phyloP scores from a whole-genome alignment of 2,113 vertebrate genomes.

The Thomomys bottae region DNA sequence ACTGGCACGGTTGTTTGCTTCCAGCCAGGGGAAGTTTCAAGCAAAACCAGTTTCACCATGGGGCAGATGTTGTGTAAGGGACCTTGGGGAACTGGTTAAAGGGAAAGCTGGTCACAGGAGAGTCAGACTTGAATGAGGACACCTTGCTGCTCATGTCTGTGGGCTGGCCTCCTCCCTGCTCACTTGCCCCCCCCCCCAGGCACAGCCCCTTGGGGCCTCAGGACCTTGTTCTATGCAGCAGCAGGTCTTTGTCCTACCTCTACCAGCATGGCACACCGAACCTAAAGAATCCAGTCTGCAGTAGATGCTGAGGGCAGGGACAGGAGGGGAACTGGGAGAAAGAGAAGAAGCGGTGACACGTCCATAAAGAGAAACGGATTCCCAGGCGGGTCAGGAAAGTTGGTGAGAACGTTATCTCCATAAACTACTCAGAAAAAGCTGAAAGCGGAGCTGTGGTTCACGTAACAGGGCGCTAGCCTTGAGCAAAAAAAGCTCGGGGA shows the following conservation, averaged over 20 bases:
- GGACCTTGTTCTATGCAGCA: background rate
- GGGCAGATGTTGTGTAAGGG: constrained; percentile 75
- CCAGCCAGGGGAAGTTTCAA: constrained; percentile 74
- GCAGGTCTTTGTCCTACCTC: background rate
- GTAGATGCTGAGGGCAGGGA: no score
- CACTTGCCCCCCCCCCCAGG: background rate
- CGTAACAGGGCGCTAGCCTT: no score
- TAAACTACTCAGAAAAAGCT: no score
- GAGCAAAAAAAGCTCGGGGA: no score
- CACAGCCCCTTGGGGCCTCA: background rate
- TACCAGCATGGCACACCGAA: background rate
- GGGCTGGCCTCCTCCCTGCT: background rate
- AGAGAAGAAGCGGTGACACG: no score
- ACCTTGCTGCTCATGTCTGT: constrained; percentile 44
- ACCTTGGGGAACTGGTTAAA: constrained; percentile 76
- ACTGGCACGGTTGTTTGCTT: constrained; percentile 72
- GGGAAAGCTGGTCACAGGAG: constrained; percentile 67
- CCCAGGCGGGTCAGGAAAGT: no score
- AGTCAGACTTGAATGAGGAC: constrained; percentile 62
- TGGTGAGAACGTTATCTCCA: no score
- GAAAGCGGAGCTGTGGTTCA: no score
- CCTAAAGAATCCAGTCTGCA: background rate
- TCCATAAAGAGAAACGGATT: no score
- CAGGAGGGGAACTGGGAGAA: no score
- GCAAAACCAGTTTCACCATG: constrained; percentile 80